These are phyloP conservation scores for Etia nguti DNA, from an alignment of 2,113 vertebrate genomes.

Conservation along the genomic window DNA sequence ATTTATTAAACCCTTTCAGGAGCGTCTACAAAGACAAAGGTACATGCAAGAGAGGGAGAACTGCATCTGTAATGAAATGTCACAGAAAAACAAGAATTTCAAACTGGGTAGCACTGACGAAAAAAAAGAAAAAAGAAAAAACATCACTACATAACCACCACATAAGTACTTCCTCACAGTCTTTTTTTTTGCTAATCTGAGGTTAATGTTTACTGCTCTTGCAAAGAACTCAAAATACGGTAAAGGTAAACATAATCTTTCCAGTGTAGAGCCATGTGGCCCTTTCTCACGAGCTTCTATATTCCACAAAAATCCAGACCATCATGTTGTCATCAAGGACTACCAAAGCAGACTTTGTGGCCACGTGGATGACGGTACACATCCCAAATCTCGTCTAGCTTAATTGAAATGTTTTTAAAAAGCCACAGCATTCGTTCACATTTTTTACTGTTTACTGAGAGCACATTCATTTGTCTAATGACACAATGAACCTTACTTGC, in stretches of 20 bases:
- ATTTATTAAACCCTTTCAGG: conserved; percentile 46
- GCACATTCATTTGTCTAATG: not conserved
- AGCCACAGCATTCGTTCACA: conserved; percentile 24
- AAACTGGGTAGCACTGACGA: not conserved
- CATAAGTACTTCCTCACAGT: conserved; percentile 36
- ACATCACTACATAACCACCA: not conserved
- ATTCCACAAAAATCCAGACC: not conserved
- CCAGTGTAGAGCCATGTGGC: conserved; percentile 60
- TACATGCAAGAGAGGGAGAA: conserved; percentile 36
- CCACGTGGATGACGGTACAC: not conserved
- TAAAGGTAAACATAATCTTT: conserved; percentile 49
- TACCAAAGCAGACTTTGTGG: not conserved
- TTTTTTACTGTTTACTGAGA: conserved; percentile 24
- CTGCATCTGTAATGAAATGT: conserved; percentile 13
- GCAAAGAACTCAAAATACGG: conserved; percentile 14
- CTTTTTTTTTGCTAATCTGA: not conserved
- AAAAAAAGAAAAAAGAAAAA: not conserved
- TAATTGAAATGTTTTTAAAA: not conserved
- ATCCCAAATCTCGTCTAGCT: not conserved
- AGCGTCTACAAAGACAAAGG: conserved; percentile 29
- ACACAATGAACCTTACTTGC: not conserved
- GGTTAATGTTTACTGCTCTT: conserved; percentile 28
- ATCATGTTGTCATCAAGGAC: not conserved
- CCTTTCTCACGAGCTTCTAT: not conserved
- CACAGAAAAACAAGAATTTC: conserved; percentile 12